Evolutionary conservation across 2,797 vertebrate species (phyloP).

Genomic region (Agapornis canus): DNA sequence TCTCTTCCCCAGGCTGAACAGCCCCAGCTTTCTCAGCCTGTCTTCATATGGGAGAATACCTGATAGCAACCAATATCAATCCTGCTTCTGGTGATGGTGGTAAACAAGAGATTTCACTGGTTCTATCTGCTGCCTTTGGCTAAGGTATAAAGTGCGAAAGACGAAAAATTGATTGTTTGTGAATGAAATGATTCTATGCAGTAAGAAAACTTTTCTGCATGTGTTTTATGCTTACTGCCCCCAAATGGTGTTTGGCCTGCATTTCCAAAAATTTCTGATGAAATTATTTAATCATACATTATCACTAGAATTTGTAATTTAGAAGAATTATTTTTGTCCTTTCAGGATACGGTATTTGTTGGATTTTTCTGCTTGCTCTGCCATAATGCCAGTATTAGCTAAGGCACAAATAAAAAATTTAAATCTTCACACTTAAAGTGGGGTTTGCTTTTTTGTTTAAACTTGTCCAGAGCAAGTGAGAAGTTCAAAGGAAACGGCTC

Average conservation of each 20-base stretch:
- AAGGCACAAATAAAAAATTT: not conserved
- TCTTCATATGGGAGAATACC: not conserved
- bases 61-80: not conserved
- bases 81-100: not conserved
- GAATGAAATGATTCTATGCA: not conserved
- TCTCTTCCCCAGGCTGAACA: too few relatives aligned
- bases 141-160: not conserved
- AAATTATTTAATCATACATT: not conserved
- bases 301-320: not conserved
- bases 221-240: not conserved
- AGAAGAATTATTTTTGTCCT: not conserved
- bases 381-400: not conserved
- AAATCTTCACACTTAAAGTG: not conserved
- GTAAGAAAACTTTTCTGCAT: not conserved
- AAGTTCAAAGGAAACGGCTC: slow-evolving; percentile 25
- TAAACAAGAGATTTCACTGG: not conserved
- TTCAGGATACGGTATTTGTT: not conserved
- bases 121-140: not conserved
- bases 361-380: not conserved
- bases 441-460: not conserved
- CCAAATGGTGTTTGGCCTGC: not conserved
- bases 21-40: too few relatives aligned
- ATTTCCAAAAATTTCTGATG: not conserved
- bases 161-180: not conserved
- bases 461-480: not conserved